These are phyloP conservation scores for Caenorhabditis brenneri DNA, from an alignment of 1,140 invertebrate species.

Conservation along the genomic window DNA sequence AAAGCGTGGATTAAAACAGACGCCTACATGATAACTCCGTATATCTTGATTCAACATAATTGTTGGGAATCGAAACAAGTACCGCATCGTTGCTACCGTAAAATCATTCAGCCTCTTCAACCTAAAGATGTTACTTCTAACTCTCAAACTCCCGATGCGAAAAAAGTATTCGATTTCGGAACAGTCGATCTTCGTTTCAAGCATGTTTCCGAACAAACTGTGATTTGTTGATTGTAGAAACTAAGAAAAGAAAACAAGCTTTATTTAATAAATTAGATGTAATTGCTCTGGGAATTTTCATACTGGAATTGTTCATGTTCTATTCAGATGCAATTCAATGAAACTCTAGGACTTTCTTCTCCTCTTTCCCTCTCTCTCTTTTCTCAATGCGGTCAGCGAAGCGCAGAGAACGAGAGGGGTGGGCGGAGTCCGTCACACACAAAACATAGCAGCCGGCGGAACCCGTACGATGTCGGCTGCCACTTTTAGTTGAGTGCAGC, in stretches of 20 bases:
- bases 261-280: too few species aligned
- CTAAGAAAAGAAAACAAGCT: too few species aligned
- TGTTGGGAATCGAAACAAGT: conserved; percentile 5
- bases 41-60: not conserved
- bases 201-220: not conserved
- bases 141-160: not conserved
- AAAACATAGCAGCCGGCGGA: not conserved
- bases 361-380: too few species aligned
- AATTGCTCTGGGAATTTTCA: too few species aligned
- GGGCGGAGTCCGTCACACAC: not conserved
- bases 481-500: not conserved
- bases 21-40: not conserved
- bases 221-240: not conserved
- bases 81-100: not conserved
- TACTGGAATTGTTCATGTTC: not conserved
- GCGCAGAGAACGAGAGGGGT: not conserved
- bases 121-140: not conserved
- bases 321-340: not conserved
- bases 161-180: not conserved
- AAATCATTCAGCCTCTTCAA: not conserved
- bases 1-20: not conserved
- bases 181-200: conserved; percentile 4
- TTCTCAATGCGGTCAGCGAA: not conserved
- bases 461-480: conserved; percentile 12
- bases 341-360: not conserved